phyloP scores from a whole-genome alignment of 2,113 vertebrate genomes.

The Chloropsis hardwickii region DNA sequence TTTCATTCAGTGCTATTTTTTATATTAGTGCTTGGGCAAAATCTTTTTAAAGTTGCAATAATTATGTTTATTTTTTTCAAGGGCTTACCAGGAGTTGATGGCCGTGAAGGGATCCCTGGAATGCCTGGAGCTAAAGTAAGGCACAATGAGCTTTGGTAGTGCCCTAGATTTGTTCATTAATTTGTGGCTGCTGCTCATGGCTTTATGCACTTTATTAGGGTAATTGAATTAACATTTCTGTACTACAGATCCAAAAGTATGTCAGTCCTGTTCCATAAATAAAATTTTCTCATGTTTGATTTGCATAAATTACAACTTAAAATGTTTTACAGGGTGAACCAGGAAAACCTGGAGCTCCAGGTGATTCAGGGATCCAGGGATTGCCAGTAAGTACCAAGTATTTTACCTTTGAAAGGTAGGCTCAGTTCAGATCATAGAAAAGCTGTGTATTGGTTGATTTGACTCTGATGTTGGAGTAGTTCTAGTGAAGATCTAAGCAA shows the following conservation, averaged over 20 bases:
- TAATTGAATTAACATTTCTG: neutral
- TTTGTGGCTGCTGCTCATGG: neutral
- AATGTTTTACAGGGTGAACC: constrained; percentile 79
- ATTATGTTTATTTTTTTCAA: neutral
- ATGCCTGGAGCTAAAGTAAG: constrained; percentile 93
- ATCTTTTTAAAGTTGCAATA: neutral
- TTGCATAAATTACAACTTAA: neutral
- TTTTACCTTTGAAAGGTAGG: neutral
- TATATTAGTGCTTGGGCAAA: neutral
- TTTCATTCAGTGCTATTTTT: neutral
- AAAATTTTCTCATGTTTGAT: neutral
- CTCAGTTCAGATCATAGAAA: neutral
- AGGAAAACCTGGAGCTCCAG: constrained; percentile 88
- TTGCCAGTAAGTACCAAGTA: constrained; percentile 84
- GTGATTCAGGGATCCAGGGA: constrained; percentile 89
- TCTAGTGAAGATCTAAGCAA: neutral
- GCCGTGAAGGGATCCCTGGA: constrained; percentile 92
- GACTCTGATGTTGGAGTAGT: neutral
- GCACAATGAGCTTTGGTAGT: neutral
- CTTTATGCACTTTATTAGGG: neutral
- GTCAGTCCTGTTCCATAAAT: neutral
- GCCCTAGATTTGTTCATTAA: neutral
- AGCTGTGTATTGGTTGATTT: neutral
- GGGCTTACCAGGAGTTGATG: constrained; percentile 92
- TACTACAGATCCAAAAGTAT: neutral